Evolutionary conservation across 2,113 vertebrate genomes (phyloP).

Genomic region (Mobula hypostoma): DNA sequence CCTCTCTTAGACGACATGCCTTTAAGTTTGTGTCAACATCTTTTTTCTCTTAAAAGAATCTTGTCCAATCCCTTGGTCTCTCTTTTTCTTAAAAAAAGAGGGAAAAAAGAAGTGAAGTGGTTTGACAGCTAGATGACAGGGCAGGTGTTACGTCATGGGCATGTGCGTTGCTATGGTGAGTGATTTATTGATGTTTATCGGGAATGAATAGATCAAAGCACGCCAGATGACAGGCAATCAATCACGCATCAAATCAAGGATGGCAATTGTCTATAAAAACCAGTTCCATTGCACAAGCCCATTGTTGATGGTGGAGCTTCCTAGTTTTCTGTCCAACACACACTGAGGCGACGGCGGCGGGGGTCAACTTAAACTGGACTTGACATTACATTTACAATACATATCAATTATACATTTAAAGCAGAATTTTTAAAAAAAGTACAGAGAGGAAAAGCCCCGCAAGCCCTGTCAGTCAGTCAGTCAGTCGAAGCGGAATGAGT

Average conservation of each 20-base stretch:
- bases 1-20: constrained; percentile 79
- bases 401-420: background rate
- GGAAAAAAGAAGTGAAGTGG: constrained; percentile 44
- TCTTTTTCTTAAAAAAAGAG: background rate
- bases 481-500: background rate
- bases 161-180: constrained; percentile 68
- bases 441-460: background rate
- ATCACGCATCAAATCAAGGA: constrained; percentile 96
- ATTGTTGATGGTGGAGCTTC: constrained; percentile 52
- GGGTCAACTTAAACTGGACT: background rate
- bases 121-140: constrained; percentile 62
- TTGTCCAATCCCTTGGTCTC: background rate
- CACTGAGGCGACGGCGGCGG: background rate
- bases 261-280: constrained; percentile 85
- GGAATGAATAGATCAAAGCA: constrained; percentile 98
- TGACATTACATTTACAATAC: background rate
- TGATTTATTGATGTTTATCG: constrained; percentile 98
- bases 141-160: constrained; percentile 76
- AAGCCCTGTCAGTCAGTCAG: background rate
- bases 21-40: constrained; percentile 65
- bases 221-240: constrained; percentile 82
- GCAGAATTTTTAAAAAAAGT: constrained; percentile 10
- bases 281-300: constrained; percentile 68
- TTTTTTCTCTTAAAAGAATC: background rate
- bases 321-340: background rate